These are phyloP conservation scores for Genyomyrus donnyi DNA, from an alignment of 2,113 vertebrate genomes.

Conservation along the genomic window DNA sequence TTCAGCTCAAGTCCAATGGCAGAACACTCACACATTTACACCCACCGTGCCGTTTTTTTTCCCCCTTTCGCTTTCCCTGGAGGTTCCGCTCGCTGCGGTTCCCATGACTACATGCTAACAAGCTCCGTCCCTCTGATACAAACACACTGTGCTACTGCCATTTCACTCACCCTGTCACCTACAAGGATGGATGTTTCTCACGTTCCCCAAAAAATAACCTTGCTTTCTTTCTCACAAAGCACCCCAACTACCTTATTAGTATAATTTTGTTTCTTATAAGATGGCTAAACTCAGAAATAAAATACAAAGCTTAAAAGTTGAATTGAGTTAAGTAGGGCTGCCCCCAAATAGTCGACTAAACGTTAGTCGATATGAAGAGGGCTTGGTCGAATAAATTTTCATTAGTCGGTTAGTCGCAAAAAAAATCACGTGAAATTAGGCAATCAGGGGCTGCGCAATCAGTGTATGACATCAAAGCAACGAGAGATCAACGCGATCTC, in stretches of 20 bases:
- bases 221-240: background rate
- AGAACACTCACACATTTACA: background rate
- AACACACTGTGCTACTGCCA: background rate
- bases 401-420: too few species aligned
- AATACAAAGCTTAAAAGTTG: background rate
- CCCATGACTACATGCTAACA: constrained; percentile 7
- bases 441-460: too few species aligned
- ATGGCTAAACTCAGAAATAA: background rate
- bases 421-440: too few species aligned
- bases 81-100: background rate
- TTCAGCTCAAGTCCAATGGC: background rate
- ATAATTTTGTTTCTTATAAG: background rate
- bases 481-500: too few species aligned
- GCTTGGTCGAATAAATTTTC: too few species aligned
- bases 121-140: background rate
- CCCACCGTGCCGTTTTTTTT: background rate
- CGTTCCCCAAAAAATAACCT: background rate
- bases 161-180: background rate
- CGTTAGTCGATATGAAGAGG: too few species aligned
- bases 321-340: background rate
- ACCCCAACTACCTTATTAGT: background rate
- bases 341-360: too few species aligned
- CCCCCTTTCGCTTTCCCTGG: background rate
- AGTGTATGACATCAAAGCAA: too few species aligned
- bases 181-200: background rate